Conservation (phyloP, 1,140 invertebrate species). For the Trichomalopsis sarcophagae region DNA sequence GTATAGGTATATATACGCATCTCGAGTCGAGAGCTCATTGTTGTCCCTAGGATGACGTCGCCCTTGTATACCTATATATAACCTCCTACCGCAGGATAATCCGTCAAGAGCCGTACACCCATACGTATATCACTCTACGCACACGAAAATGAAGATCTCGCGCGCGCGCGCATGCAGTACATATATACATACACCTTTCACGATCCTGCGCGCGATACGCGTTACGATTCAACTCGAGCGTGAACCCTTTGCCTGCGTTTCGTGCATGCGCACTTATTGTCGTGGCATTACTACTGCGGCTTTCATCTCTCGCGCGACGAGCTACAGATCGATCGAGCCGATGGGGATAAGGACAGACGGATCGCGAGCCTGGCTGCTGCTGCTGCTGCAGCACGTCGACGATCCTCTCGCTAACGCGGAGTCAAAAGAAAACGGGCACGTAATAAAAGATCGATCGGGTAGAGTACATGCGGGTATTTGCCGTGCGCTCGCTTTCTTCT, state of each 20-base stretch:
- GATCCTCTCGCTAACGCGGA: slow-evolving; percentile 26
- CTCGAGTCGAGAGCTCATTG: slow-evolving; percentile 5
- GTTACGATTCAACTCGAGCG: slow-evolving; percentile 53
- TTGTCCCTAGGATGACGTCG: slow-evolving; percentile 37
- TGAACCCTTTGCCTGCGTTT: slow-evolving; percentile 67
- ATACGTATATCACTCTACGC: slow-evolving; percentile 40
- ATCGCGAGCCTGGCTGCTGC: slow-evolving; percentile 10
- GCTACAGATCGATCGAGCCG: not conserved
- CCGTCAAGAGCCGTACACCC: slow-evolving; percentile 57
- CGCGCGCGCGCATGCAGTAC: not conserved
- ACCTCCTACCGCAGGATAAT: slow-evolving; percentile 61
- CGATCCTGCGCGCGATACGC: slow-evolving; percentile 57
- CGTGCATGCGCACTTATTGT: not conserved
- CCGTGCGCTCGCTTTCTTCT: too few relatives aligned
- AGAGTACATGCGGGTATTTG: too few relatives aligned
- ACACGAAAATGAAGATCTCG: slow-evolving; percentile 41
- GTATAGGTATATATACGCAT: not conserved
- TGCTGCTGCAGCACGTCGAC: slow-evolving; percentile 17
- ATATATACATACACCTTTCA: slow-evolving; percentile 2
- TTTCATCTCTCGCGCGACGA: slow-evolving; percentile 32
- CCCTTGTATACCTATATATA: not conserved
- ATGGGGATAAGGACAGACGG: slow-evolving; percentile 26
- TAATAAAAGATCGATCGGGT: slow-evolving; percentile 41
- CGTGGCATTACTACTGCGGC: slow-evolving; percentile 53
- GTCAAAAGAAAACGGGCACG: slow-evolving; percentile 38